Evolutionary conservation across 2,888 invertebrate genomes (phyloP).

Genomic region (Oscheius sp.): DNA sequence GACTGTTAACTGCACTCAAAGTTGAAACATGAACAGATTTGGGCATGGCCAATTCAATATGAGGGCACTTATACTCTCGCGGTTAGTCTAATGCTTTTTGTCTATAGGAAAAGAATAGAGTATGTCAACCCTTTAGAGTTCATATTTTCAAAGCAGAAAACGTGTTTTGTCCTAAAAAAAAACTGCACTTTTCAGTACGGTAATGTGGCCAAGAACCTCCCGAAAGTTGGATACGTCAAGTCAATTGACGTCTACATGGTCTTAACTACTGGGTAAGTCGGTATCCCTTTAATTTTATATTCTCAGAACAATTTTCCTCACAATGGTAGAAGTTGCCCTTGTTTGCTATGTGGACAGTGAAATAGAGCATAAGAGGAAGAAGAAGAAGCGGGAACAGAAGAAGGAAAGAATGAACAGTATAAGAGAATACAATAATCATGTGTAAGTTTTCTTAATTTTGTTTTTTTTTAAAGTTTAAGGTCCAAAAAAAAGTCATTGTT

Average conservation of each 20-base stretch:
- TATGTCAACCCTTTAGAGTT: too few relatives aligned
- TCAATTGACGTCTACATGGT: conserved; percentile 70
- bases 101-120: too few relatives aligned
- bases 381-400: conserved; percentile 51
- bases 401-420: conserved; percentile 47
- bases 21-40: too few relatives aligned
- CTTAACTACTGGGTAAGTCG: conserved; percentile 59
- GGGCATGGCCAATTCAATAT: too few relatives aligned
- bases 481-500: not conserved
- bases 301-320: conserved; percentile 65
- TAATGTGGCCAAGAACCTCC: conserved; percentile 68
- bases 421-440: conserved; percentile 14
- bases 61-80: too few relatives aligned
- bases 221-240: conserved; percentile 71
- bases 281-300: not conserved
- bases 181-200: conserved; percentile 62
- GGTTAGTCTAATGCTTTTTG: too few relatives aligned
- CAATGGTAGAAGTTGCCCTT: conserved; percentile 70
- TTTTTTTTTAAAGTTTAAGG: too few relatives aligned
- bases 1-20: too few relatives aligned
- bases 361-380: conserved; percentile 50
- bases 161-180: not conserved
- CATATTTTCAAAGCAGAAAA: too few relatives aligned
- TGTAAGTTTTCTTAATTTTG: not conserved
- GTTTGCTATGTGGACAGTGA: conserved; percentile 65